Base-by-base conservation (phyloP, 2,888 invertebrate genomes). In the Embidobia sp. region DNA sequence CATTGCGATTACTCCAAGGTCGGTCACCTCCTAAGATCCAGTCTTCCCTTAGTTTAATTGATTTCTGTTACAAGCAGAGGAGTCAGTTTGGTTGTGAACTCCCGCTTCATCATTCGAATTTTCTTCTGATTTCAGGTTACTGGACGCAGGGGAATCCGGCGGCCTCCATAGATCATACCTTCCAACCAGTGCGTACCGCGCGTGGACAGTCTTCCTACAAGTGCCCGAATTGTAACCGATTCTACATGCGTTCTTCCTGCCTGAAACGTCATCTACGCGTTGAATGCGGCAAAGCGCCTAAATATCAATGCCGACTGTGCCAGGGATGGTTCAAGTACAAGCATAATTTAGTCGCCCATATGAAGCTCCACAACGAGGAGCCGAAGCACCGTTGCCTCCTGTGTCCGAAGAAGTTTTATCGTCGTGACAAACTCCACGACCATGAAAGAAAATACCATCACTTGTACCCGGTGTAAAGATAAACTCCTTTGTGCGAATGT, bases 151-250 rank as follows among this genome's bases (percentile, higher is more conserved):
- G 8, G 11, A 37, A 69, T 42, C 48, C 64, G 57, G 49, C 33
- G 26, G 35, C 29, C 13, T 19, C 51, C 10, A 35, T 42, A 10
- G 75, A 76, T 27, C 69, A 67, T 46, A 19, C 80, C 15, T 82
- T 80, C 51, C 80, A 85, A 61, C 81, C 83, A 1, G 81, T 82
- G 15, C 77, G 78, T 51, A 82, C 84, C 18, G 79, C 82, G 2
- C 82, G 84, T 8, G 85, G 84, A 40, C 84, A 83, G 61, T 80
- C 84, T 37, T 82, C 81, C 10, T 93, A 92, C 90, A 91, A 91
- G 84, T 93, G 93, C 85, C 92, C 92, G 49, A 92, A 91, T 85
- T 93, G 93, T 80, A 84, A 79, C 69, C 87, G 89, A 37, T 85
- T 83, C 72, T 89, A 89, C 81, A 85, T 85, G 82, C 78, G 88